Base-by-base conservation (phyloP, 2,888 invertebrate genomes). In the Amphipyra tragopoginis region DNA sequence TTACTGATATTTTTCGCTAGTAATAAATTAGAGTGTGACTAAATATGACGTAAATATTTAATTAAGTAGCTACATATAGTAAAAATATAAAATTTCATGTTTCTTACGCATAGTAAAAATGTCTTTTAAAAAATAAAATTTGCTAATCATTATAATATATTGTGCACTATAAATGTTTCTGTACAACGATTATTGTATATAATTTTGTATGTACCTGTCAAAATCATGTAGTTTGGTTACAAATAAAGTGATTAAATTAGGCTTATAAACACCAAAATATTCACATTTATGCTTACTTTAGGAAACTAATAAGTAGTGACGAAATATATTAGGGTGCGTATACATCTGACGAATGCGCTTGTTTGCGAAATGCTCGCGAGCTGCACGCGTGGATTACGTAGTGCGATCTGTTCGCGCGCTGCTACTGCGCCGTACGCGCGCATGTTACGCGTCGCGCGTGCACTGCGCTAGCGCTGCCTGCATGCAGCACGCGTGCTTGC, bases 51-150 rank as follows among this genome's bases (percentile, higher is more conserved):
- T 34, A 47, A 39, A 50, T 36, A 7, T 13, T 40, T 50, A 55
- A 49, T 45, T 44, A 66, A 66, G 15, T 66, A 57, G 14, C 29
- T 29, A 29, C 57, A 34, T 29, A 64, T 26, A 39, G 21, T 21
- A 21, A 21, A 21, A 21, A 21, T 21, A 21, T 21, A 21, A 21
- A 14, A 29, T 36, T 10, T 47, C 5, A 21, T 45, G 9, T 50
- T 33, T 34, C 26, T 44, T 44, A 44, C 7, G 6, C 15, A 3
- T 8, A 29, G 7, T 8, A 29, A 44, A 44, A 44, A 11, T 11
- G 9, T 57, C 38, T 9, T 60, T 10, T 11, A 7, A 45, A 15
- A 66, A 66, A 64, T 49, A 49, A 55, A 10, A 44, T 48, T n/a
- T 48, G 29, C 29, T 29, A 29, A 29, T 29, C 29, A 29, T 29